A percentile compares a stretch with the other conserved stretches of the same genome.
phyloP scores from a whole-genome alignment of 1,140 invertebrate species.

The Lordiphosa stackelbergi region DNA sequence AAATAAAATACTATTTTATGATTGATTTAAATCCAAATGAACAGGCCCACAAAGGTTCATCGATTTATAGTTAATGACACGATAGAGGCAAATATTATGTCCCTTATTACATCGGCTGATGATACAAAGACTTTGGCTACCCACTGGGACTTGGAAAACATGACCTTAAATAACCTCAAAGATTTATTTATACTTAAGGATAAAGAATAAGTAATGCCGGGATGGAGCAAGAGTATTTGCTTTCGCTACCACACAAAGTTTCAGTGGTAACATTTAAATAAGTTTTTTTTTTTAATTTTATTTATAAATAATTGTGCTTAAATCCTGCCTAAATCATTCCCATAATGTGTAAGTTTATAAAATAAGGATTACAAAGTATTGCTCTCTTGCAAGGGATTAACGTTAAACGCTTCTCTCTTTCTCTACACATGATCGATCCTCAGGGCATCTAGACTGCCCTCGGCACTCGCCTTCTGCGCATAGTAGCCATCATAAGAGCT shows the following conservation, averaged over 20 bases:
- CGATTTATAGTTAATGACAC: slow-evolving; percentile 83
- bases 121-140: slow-evolving; percentile 44
- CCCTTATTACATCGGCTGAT: slow-evolving; percentile 58
- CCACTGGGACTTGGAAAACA: slow-evolving; percentile 67
- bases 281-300: no score
- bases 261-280: no score
- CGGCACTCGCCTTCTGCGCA: slow-evolving; percentile 51
- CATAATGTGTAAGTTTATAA: no score
- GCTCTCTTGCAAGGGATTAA: slow-evolving; percentile 9
- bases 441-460: slow-evolving; percentile 45
- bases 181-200: slow-evolving; percentile 50
- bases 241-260: background rate
- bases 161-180: slow-evolving; percentile 54
- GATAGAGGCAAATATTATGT: slow-evolving; percentile 84
- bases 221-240: no score
- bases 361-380: slow-evolving; percentile 33
- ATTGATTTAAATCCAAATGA: slow-evolving; percentile 43
- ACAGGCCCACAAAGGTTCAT: slow-evolving; percentile 81
- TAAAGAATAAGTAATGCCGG: slow-evolving; percentile 1
- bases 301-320: no score
- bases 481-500: slow-evolving; percentile 64
- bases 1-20: background rate
- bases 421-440: slow-evolving; percentile 55
- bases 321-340: no score
- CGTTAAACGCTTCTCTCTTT: slow-evolving; percentile 8